Conservation (phyloP, 2,113 vertebrate species). For the Plecotus auritus region DNA sequence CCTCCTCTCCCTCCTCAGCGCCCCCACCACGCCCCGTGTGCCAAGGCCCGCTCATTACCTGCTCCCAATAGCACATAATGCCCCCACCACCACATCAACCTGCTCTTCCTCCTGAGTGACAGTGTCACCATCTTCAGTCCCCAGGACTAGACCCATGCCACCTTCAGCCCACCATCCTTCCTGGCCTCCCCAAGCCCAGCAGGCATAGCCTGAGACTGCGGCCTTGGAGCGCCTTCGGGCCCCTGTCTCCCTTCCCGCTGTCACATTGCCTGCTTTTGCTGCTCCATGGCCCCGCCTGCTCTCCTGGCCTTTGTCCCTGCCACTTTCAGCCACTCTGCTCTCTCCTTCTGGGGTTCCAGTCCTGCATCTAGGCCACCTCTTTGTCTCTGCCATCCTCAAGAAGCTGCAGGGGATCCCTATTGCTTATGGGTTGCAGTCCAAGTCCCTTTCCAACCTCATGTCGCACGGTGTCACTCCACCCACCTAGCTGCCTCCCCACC, state of each 20-base stretch:
- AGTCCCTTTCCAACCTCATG: neutral
- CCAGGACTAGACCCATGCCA: neutral
- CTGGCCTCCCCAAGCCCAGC: neutral
- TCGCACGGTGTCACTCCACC: neutral
- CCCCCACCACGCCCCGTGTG: rapidly evolving
- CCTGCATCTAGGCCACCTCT: neutral
- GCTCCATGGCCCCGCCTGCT: neutral
- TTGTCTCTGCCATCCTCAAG: neutral
- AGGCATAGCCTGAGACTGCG: neutral
- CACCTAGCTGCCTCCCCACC: neutral
- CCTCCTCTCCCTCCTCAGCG: neutral
- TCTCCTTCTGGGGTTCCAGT: neutral
- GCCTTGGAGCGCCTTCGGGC: neutral
- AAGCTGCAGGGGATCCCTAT: neutral
- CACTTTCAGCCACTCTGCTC: neutral
- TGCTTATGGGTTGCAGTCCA: neutral
- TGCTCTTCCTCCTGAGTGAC: neutral
- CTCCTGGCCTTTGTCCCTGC: neutral
- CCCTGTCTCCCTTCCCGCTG: neutral
- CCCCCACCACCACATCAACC: neutral
- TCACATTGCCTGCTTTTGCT: neutral
- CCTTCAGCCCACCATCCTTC: neutral
- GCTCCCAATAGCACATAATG: neutral
- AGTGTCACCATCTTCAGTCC: rapidly evolving
- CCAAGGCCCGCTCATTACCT: neutral